These are phyloP conservation scores for Smutsia temminckii DNA, from an alignment of 2,797 vertebrate species.

Conservation along the genomic window DNA sequence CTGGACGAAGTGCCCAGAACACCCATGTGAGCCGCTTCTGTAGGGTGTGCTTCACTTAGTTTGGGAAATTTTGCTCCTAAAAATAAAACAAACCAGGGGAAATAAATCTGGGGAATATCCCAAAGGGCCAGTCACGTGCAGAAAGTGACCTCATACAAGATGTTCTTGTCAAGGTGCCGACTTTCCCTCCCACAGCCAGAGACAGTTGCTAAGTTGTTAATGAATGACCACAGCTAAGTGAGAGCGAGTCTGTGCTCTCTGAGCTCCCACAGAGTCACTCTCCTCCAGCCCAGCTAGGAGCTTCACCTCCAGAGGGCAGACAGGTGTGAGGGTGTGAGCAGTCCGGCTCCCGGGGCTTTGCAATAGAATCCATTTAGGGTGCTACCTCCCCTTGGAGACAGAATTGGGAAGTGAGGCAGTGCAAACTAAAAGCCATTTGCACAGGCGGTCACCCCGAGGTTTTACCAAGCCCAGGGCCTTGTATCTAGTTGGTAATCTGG, in stretches of 20 bases:
- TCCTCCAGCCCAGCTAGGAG: neutral
- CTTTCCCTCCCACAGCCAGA: neutral
- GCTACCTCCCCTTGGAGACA: too few species aligned
- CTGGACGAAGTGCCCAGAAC: neutral
- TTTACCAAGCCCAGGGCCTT: neutral
- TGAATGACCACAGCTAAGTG: neutral
- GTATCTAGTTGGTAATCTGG: neutral
- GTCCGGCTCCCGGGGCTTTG: constrained; percentile 40
- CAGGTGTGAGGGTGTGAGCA: neutral
- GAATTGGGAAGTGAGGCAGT: constrained; percentile 52
- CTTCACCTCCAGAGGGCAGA: neutral
- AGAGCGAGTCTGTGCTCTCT: neutral
- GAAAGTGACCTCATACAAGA: neutral
- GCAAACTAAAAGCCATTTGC: constrained; percentile 46
- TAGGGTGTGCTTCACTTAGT: neutral
- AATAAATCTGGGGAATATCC: neutral
- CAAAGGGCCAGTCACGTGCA: neutral
- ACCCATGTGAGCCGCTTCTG: neutral
- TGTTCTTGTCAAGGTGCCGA: neutral
- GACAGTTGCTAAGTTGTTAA: neutral
- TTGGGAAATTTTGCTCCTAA: constrained; percentile 9
- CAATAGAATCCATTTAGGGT: neutral
- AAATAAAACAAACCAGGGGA: constrained; percentile 10
- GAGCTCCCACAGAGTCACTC: neutral
- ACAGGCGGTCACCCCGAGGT: neutral